phyloP scores from a whole-genome alignment of 37 sponge, comb jelly and placozoan genomes.

The Halisarca cf. caerulea region DNA sequence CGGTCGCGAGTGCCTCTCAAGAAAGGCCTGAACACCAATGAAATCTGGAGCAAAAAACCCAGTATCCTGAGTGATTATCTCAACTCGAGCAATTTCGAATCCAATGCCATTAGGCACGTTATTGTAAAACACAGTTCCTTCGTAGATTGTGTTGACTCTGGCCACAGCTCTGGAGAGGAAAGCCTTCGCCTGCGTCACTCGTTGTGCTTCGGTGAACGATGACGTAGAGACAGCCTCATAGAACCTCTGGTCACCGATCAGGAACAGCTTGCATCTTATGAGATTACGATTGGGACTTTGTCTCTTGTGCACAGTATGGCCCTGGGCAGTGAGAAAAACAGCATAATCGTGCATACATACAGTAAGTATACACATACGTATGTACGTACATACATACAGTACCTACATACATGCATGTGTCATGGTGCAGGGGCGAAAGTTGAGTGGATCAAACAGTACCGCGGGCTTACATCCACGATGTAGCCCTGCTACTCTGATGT shows the following conservation, averaged over 20 bases:
- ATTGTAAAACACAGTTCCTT: slow-evolving; percentile 33
- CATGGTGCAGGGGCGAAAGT: too few species aligned
- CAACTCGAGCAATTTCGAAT: slow-evolving; percentile 39
- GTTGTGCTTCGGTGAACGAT: neutral
- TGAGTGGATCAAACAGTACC: too few species aligned
- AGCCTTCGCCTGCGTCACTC: slow-evolving; percentile 21
- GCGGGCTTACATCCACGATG: too few species aligned
- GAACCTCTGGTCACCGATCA: slow-evolving; percentile 51
- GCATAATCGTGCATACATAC: too few species aligned
- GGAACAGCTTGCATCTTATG: slow-evolving; percentile 41
- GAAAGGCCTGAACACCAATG: slow-evolving; percentile 79
- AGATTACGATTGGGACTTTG: neutral
- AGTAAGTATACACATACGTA: too few species aligned
- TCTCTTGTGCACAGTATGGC: neutral
- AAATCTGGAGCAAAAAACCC: slow-evolving; percentile 16
- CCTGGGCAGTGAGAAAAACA: too few species aligned
- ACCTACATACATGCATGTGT: too few species aligned
- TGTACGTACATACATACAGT: too few species aligned
- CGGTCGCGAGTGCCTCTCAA: slow-evolving; percentile 58
- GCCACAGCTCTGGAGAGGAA: neutral
- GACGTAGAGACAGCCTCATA: slow-evolving; percentile 10
- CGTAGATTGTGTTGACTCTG: slow-evolving; percentile 29
- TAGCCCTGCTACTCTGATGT: too few species aligned
- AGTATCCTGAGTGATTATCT: slow-evolving; percentile 23
- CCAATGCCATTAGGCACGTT: slow-evolving; percentile 30